Conservation (phyloP, 2,797 vertebrate genomes). For the Cryptoblepharus egeriae region DNA sequence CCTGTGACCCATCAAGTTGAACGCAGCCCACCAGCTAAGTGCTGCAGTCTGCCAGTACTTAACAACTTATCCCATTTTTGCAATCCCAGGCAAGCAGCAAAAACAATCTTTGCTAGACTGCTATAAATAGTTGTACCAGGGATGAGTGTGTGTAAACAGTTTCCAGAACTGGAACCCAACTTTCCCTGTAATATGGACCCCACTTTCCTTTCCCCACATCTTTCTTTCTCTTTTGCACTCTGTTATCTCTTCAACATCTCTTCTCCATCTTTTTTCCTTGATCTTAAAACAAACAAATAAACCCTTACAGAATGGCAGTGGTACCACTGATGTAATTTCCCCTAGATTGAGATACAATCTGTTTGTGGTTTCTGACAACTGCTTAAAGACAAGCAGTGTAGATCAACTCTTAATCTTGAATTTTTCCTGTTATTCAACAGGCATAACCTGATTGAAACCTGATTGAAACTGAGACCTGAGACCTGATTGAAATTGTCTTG, state of each 20-base stretch:
- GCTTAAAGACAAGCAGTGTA: no score
- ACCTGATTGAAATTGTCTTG: no score
- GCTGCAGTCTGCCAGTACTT: background rate
- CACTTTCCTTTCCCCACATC: background rate
- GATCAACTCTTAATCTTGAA: no score
- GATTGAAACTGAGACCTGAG: no score
- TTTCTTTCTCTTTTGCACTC: background rate
- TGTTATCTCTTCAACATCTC: background rate
- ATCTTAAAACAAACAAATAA: no score
- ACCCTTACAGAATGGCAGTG: no score
- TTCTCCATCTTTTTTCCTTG: background rate
- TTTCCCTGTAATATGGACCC: background rate
- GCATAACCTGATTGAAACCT: no score
- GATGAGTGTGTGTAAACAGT: background rate
- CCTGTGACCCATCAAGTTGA: background rate
- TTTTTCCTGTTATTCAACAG: no score
- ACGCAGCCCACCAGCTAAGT: background rate
- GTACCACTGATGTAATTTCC: background rate
- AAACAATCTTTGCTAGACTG: background rate
- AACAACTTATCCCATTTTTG: background rate
- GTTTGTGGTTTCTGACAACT: background rate
- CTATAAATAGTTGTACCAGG: background rate
- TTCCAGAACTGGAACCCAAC: background rate
- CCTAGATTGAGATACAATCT: background rate
- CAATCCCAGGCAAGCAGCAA: background rate